These are phyloP conservation scores for Watsonalla binaria DNA, from an alignment of 2,888 invertebrate species.

Conservation along the genomic window DNA sequence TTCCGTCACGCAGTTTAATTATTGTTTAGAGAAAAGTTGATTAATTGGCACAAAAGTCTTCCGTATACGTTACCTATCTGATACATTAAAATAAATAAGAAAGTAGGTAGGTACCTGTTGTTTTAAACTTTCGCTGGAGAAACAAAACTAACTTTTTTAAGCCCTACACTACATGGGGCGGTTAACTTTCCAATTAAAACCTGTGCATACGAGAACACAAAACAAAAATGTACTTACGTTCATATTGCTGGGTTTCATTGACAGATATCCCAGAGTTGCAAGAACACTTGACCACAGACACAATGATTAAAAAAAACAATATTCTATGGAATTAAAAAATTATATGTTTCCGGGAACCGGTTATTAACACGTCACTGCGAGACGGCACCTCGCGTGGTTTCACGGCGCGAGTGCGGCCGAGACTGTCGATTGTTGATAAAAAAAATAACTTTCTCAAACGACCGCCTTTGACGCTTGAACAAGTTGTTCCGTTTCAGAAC, in stretches of 20 bases:
- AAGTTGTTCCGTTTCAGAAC: slow-evolving; percentile 10
- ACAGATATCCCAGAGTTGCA: slow-evolving; percentile 1
- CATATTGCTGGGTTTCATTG: slow-evolving; percentile 15
- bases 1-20: no score
- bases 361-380: slow-evolving; percentile 5
- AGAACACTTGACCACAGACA: slow-evolving; percentile 13
- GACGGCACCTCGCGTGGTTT: slow-evolving; percentile 19
- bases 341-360: slow-evolving; percentile 15
- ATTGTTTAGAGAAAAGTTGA: no score
- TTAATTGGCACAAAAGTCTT: slow-evolving; percentile 5
- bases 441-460: slow-evolving; percentile 47
- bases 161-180: slow-evolving; percentile 2
- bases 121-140: no score
- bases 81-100: no score
- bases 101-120: no score
- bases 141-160: background rate
- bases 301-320: slow-evolving; percentile 9
- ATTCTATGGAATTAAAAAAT: slow-evolving; percentile 22
- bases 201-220: slow-evolving; percentile 5
- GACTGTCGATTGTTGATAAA: slow-evolving; percentile 31
- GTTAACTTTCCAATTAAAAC: slow-evolving; percentile 18
- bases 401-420: slow-evolving; percentile 23
- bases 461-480: slow-evolving; percentile 31
- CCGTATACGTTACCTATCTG: no score
- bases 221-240: slow-evolving; percentile 27